Evolutionary conservation across 1,140 invertebrate genomes (phyloP), one percentile per base, ranked within the genome.

Genomic region (Hydropsyche tenuis): DNA sequence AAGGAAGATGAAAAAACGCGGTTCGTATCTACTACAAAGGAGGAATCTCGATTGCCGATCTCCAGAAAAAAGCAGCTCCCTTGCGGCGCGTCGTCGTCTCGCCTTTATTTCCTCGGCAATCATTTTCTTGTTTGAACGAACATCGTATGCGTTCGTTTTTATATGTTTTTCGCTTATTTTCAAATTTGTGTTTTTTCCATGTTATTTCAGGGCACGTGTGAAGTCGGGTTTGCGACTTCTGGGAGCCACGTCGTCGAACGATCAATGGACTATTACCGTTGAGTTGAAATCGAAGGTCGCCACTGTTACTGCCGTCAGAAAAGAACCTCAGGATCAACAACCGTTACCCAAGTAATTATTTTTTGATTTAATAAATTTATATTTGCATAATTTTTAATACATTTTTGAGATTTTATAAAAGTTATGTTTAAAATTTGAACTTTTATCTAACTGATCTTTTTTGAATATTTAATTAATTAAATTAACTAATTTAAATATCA

Each of bases 241-340:
- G 78, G 93, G 93, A 64, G 95, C 93, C 14, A 90, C 92, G 25
- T 87, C 92, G 6, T 90, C 91, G 63, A 90, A 90, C 45, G 88
- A 89, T 14, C 89, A 90, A 53, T 97, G 95, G 95, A 94, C 90
- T 74, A 89, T 96, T 45, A 92, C 90, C 11, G 90, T 93, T 25
- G 94, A 96, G 76, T 88, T 91, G 25, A 93, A 94, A 79, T 91
- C 94, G 69, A 94, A 93, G 1, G 88, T 90, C 0, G 94, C 94
- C 0, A 93, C 93, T 7, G 94, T 97, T 18, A 96, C 94, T 0
- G 92, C 93, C 0, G 90, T 93, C 65, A 85, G 92, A 51, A 91
- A 90, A 48, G 90, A 88, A 72, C 83, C 85, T 70, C 81, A 82
- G 1, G 77, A 85, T 27, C 78, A 73, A 22, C 71, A 75, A 43